These are phyloP conservation scores for Tragelaphus eurycerus DNA, from an alignment of 2,797 vertebrate species.

Conservation along the genomic window DNA sequence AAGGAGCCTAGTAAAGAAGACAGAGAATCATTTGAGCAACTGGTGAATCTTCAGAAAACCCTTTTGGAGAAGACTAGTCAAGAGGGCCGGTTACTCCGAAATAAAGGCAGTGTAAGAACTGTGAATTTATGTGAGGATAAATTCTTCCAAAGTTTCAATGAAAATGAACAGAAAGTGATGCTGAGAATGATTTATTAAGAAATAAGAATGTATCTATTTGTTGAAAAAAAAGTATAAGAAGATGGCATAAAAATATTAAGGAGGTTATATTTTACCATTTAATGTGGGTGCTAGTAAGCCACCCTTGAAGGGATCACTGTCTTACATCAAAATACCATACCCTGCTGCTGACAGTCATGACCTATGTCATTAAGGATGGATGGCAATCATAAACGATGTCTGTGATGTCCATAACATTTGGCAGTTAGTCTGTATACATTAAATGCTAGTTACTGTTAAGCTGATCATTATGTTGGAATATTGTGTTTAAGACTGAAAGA, in stretches of 20 bases:
- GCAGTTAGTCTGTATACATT: not conserved
- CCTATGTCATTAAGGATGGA: not conserved
- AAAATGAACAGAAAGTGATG: not conserved
- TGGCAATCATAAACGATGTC: not conserved
- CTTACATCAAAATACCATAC: not conserved
- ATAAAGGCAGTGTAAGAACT: slow-evolving; percentile 87
- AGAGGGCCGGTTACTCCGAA: slow-evolving; percentile 87
- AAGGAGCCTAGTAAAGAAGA: slow-evolving; percentile 90
- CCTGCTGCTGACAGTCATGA: not conserved
- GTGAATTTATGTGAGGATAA: not conserved
- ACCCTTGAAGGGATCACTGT: not conserved
- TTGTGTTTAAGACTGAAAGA: not conserved
- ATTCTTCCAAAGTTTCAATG: not conserved
- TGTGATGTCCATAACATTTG: not conserved
- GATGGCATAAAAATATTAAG: not conserved
- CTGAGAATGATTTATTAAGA: not conserved
- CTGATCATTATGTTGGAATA: not conserved
- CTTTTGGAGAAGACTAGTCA: slow-evolving; percentile 75
- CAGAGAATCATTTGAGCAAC: slow-evolving; percentile 85
- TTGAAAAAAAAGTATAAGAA: not conserved
- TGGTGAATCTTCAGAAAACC: slow-evolving; percentile 87
- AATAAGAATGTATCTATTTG: not conserved
- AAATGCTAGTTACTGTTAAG: not conserved
- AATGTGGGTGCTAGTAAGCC: not conserved
- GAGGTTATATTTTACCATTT: not conserved